A percentile compares a stretch with the other conserved stretches of the same genome.
phyloP scores from a whole-genome alignment of 2,888 invertebrate species.

The Hymenopus coronatus region DNA sequence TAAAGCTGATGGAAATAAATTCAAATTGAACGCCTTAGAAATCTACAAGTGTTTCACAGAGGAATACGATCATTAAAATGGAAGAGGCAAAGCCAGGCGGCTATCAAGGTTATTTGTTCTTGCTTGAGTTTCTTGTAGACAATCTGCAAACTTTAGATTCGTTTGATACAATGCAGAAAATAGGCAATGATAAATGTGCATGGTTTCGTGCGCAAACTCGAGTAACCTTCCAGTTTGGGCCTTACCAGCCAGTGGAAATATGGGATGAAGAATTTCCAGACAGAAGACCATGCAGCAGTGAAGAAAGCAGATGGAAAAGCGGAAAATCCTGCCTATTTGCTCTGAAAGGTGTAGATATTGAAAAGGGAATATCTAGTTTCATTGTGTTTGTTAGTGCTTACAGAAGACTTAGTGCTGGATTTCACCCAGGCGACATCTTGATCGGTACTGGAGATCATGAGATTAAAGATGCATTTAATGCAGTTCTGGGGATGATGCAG shows the following conservation, averaged over 20 bases:
- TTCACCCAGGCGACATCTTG: not conserved
- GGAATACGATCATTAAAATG: not conserved
- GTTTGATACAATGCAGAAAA: not conserved
- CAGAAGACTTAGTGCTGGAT: not conserved
- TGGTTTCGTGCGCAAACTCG: not conserved
- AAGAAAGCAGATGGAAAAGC: not conserved
- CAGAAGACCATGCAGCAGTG: not conserved
- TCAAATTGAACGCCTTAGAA: not conserved
- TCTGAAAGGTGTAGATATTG: not conserved
- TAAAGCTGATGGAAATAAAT: not conserved
- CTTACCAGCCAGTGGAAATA: not conserved
- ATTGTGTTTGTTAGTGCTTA: not conserved
- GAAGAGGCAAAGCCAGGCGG: not conserved
- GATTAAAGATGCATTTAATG: not conserved
- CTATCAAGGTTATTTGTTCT: not conserved
- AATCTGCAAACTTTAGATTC: not conserved
- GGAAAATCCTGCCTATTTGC: not conserved
- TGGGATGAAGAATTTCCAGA: not conserved
- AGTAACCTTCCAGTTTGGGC: not conserved
- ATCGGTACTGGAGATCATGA: not conserved
- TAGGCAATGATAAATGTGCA: not conserved
- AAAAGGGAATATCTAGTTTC: not conserved
- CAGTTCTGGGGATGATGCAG: not conserved
- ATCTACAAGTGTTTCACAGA: not conserved
- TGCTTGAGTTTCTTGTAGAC: not conserved